Base-by-base conservation (phyloP, 1,140 invertebrate species). In the Lerema accius region DNA sequence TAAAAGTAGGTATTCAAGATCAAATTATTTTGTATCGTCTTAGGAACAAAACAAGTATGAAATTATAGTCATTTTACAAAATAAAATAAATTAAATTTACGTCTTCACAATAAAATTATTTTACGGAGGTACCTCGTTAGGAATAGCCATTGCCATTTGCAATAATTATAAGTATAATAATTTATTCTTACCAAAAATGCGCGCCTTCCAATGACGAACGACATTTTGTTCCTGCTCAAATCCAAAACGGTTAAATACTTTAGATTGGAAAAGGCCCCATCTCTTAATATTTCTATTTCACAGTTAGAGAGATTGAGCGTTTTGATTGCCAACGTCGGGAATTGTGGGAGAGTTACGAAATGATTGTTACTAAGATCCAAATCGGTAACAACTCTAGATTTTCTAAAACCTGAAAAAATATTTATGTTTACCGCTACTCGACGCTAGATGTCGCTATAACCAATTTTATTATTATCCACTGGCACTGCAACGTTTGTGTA, bases 191-290 rank as follows among this genome's bases (percentile, higher is more conserved):
- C 50, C 26, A 32, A 3, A 42, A 55, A 55, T 1, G 40, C 50
- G 5, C 16, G 50, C 14, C 13, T 13, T 14, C 50, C 50, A 14
- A 55, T 26, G 13, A 19, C 14, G 14, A 55, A 55, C 0, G 51
- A 35, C 3, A 55, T 23, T 26, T 55, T 55, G 14, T 55, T 55
- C 13, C 51, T 19, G 14, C 67, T 64, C 26, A 69, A 10, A 50
- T 69, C 62, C 43, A 69, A 37, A 19, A 3, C 45, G 2, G 72
- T 79, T 16, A 95, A 77, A 43, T 92, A 84, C 26, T 82, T 84
- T 16, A 95, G 75, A 68, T 93, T 83, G 53, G 84, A 87, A 68
- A 96, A 95, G 0, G 28, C 39, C 9, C 4, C 32, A 0, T 40
- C 17, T 0, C 43, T 42, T 1, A 71, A 17, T 4, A 48, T 42